Conservation (phyloP, 2,888 invertebrate genomes). For the Bellardia bayeri region DNA sequence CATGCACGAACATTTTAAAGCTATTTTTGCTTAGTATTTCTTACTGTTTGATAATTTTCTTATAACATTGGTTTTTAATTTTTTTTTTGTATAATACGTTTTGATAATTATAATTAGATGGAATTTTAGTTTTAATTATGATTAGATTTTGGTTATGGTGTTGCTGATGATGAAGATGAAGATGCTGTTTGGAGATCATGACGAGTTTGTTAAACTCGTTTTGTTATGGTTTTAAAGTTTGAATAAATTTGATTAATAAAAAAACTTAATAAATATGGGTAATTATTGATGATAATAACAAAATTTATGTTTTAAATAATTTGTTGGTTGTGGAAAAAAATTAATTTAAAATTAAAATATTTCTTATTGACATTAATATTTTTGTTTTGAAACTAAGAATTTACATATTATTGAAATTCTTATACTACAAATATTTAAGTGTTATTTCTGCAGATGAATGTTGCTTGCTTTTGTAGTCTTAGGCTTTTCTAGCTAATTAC, state of each 20-base stretch:
- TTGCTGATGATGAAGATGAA: conserved; percentile 12
- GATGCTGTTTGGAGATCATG: conserved; percentile 7
- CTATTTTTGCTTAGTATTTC: background rate
- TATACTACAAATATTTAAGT: no score
- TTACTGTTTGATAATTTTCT: background rate
- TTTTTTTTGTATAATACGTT: conserved; percentile 34
- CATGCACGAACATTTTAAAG: conserved; percentile 71
- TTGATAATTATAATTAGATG: conserved; percentile 73
- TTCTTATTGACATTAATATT: conserved; percentile 53
- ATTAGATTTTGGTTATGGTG: conserved; percentile 63
- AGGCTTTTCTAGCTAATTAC: background rate
- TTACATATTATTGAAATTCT: background rate
- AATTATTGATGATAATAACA: conserved; percentile 18
- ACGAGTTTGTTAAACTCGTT: conserved; percentile 40
- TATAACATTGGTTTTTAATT: background rate
- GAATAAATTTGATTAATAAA: background rate
- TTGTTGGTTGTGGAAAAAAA: background rate
- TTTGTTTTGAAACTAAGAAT: background rate
- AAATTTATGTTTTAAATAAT: conserved; percentile 17
- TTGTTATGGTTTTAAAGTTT: conserved; percentile 39
- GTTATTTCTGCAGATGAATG: background rate
- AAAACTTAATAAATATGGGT: background rate
- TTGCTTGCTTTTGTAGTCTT: background rate
- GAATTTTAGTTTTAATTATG: conserved; percentile 72
- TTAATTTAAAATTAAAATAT: conserved; percentile 44